phyloP scores from a whole-genome alignment of 2,888 invertebrate genomes.

The Drosophila melanosoma region DNA sequence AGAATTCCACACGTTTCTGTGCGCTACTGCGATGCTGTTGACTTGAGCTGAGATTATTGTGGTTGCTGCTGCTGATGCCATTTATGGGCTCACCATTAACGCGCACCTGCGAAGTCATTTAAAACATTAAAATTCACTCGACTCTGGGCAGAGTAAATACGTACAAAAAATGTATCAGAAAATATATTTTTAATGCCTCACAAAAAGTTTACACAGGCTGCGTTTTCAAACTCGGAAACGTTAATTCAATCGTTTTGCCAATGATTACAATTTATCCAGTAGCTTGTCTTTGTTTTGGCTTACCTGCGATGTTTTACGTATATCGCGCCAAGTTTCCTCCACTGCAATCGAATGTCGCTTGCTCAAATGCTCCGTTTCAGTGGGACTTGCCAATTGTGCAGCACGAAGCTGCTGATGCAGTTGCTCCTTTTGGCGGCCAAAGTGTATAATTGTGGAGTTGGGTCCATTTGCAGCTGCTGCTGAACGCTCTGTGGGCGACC shows the following conservation, averaged over 20 bases:
- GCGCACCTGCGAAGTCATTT: slow-evolving; percentile 74
- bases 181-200: too few species aligned
- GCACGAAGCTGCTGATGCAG: slow-evolving; percentile 23
- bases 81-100: slow-evolving; percentile 77
- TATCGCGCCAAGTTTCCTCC: slow-evolving; percentile 86
- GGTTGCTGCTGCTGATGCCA: slow-evolving; percentile 7
- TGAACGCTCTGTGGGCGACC: slow-evolving; percentile 82
- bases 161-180: neutral
- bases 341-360: slow-evolving; percentile 87
- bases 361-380: slow-evolving; percentile 64
- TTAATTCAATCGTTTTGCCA: neutral
- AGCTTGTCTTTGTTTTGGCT: neutral
- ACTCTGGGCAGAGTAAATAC: neutral
- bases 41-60: slow-evolving; percentile 35
- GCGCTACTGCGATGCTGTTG: slow-evolving; percentile 64
- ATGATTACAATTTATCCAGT: neutral
- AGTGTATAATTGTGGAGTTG: slow-evolving; percentile 83
- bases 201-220: too few species aligned
- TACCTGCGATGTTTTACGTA: slow-evolving; percentile 84
- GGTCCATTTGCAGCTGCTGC: slow-evolving; percentile 42
- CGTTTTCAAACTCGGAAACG: too few species aligned
- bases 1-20: slow-evolving; percentile 91
- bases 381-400: slow-evolving; percentile 19
- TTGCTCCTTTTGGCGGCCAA: slow-evolving; percentile 63
- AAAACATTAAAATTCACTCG: too few species aligned